Percentiles rank a stretch among this genome's conserved stretches.
These are phyloP conservation scores for Tenrec ecaudatus DNA, from an alignment of 2,113 vertebrate species.

Conservation along the genomic window DNA sequence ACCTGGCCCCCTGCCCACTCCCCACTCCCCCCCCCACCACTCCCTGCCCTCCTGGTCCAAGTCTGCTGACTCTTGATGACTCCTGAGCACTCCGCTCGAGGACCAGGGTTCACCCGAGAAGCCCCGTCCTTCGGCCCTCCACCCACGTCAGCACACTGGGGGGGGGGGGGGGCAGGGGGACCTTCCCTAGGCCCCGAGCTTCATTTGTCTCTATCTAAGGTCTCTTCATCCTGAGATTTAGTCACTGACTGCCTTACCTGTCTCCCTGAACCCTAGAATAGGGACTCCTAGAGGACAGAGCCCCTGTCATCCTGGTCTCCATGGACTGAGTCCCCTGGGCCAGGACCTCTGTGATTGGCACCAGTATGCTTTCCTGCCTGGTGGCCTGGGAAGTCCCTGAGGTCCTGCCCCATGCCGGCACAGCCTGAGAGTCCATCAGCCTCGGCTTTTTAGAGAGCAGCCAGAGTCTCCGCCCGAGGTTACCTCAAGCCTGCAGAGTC, in stretches of 20 bases:
- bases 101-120: no score
- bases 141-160: not conserved
- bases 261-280: no score
- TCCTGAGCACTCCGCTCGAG: not conserved
- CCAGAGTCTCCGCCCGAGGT: not conserved
- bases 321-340: not conserved
- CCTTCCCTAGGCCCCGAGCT: not conserved
- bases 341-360: not conserved
- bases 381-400: no score
- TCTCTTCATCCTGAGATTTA: not conserved
- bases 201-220: not conserved
- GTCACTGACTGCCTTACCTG: not conserved
- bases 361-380: not conserved
- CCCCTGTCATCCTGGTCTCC: not conserved
- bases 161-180: rapidly evolving
- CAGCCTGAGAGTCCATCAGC: not conserved
- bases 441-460: not conserved
- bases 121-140: not conserved
- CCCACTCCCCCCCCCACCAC: not conserved
- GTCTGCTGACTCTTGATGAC: not conserved
- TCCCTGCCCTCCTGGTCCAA: not conserved
- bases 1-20: no score
- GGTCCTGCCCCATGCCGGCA: not conserved
- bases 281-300: not conserved
- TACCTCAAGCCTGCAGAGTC: not conserved